Conservation (phyloP, 2,113 vertebrate genomes). For the Eurystomus gularis region DNA sequence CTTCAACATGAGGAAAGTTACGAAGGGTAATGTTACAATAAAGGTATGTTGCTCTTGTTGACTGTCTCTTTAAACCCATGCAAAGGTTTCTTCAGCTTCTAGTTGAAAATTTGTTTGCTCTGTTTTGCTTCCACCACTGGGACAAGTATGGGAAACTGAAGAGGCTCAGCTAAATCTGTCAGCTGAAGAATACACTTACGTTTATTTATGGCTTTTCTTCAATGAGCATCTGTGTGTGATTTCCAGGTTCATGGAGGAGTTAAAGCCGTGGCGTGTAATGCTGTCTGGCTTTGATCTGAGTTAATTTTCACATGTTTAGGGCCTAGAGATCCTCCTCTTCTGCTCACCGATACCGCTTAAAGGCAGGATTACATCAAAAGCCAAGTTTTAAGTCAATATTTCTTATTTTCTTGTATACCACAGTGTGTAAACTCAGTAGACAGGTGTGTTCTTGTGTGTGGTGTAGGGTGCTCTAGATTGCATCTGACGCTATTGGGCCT, state of each 20-base stretch:
- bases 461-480: neutral
- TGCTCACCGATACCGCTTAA: neutral
- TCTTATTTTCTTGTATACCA: neutral
- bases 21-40: conserved; percentile 87
- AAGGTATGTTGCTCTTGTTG: conserved; percentile 72
- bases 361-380: neutral
- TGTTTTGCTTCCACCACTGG: neutral
- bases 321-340: neutral
- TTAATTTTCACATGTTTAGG: neutral
- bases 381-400: neutral
- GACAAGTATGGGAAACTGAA: neutral
- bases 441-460: neutral
- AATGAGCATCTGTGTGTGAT: neutral
- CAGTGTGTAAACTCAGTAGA: neutral
- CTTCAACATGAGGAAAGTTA: conserved; percentile 88
- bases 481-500: neutral
- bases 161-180: neutral
- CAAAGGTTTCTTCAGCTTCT: neutral
- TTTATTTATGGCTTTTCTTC: neutral
- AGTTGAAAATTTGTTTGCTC: neutral
- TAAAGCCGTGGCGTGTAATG: neutral
- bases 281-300: neutral
- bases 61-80: neutral
- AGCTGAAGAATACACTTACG: neutral
- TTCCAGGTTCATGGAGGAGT: neutral